Conservation (phyloP, 2,888 invertebrate species). For the Drosophila paranaensis region DNA sequence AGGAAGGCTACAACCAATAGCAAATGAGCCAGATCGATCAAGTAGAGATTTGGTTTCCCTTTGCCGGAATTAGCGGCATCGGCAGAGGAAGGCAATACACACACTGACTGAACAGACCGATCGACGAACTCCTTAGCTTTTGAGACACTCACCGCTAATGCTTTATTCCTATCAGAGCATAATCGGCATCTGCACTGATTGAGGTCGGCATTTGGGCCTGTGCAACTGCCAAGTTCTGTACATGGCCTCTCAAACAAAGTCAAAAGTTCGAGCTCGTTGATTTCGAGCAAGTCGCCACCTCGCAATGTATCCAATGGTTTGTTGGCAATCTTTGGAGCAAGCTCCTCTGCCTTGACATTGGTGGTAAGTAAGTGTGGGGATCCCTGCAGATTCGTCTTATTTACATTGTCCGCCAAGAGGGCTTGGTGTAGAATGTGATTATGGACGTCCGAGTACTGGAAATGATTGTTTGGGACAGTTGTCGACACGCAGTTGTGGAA, state of each 20-base stretch:
- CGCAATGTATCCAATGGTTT: not conserved
- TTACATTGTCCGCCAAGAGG: not conserved
- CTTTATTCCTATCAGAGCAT: not conserved
- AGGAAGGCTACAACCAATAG: slow-evolving; percentile 34
- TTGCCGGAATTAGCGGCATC: not conserved
- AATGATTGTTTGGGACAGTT: not conserved
- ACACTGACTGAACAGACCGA: slow-evolving; percentile 13
- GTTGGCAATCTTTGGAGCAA: not conserved
- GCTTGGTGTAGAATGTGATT: not conserved
- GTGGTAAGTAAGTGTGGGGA: not conserved
- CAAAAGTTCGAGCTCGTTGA: slow-evolving; percentile 8
- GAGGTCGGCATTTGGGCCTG: not conserved
- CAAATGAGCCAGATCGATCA: slow-evolving; percentile 44
- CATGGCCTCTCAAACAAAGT: not conserved
- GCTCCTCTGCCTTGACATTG: not conserved
- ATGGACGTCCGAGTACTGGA: not conserved
- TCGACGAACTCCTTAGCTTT: slow-evolving; percentile 36
- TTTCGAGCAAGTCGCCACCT: not conserved
- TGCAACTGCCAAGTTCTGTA: not conserved
- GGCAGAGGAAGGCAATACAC: not conserved
- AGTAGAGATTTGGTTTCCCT: not conserved
- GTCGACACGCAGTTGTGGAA: slow-evolving; percentile 12
- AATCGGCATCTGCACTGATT: slow-evolving; percentile 9
- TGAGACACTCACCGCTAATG: slow-evolving; percentile 17
- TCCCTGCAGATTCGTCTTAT: not conserved